Percentiles rank a stretch among this genome's conserved stretches.
Conservation (phyloP, 2,113 vertebrate species). For the human region GRCh38 chr4:40316501-40317000, state of each 20-base stretch:
- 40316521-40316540: not conserved
- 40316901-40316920: not conserved
- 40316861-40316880: not conserved
- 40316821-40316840: not conserved
- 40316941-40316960: not conserved
- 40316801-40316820: not conserved
- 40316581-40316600: not conserved
- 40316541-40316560: not conserved
- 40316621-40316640: not conserved
- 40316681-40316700: too few relatives aligned
- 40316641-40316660: not conserved
- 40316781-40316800: too few relatives aligned
- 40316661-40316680: too few relatives aligned
- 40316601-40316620: not conserved
- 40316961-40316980: not conserved
- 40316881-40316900: not conserved
- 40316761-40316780: too few relatives aligned
- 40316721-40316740: not conserved
- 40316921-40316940: not conserved
- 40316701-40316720: too few relatives aligned
- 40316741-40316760: constrained; percentile 15
- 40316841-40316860: not conserved
- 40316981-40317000: constrained; percentile 37
- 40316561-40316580: not conserved
- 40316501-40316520: not conserved